Conservation (phyloP, 92 coral and sea anemone genomes). For the Siderastrea radians region DNA sequence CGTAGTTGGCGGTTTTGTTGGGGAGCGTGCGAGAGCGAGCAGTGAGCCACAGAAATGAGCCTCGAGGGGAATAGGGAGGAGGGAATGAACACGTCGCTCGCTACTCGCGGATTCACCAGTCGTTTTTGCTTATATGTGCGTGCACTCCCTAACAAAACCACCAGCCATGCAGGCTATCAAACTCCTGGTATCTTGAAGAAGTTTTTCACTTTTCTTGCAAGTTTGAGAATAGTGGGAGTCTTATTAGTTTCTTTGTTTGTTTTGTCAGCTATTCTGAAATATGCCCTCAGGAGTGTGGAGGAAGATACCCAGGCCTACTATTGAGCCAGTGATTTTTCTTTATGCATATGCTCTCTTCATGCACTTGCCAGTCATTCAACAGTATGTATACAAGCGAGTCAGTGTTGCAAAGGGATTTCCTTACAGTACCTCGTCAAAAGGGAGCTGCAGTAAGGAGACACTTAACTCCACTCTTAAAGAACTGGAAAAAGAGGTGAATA, state of each 20-base stretch:
- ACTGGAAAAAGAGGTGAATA: slow-evolving; percentile 69
- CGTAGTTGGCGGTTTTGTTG: too few relatives aligned
- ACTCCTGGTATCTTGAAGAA: too few relatives aligned
- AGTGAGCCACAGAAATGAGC: too few relatives aligned
- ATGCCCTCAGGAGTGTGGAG: slow-evolving; percentile 1
- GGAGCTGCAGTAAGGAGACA: slow-evolving; percentile 57
- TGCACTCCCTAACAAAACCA: too few relatives aligned
- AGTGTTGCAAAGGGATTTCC: slow-evolving; percentile 76
- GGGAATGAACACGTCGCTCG: too few relatives aligned
- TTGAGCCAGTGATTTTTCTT: slow-evolving; percentile 83
- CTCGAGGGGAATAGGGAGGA: too few relatives aligned
- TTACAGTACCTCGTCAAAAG: slow-evolving; percentile 34
- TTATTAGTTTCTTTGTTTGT: neutral
- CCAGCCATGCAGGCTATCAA: too few relatives aligned
- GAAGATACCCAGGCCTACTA: slow-evolving; percentile 43
- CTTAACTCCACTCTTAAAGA: slow-evolving; percentile 60
- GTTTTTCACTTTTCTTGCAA: too few relatives aligned
- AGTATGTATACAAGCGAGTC: slow-evolving; percentile 76
- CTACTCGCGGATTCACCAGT: too few relatives aligned
- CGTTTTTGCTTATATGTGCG: too few relatives aligned
- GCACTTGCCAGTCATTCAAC: slow-evolving; percentile 88
- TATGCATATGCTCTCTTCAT: slow-evolving; percentile 82
- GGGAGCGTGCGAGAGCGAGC: too few relatives aligned
- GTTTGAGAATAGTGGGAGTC: too few relatives aligned
- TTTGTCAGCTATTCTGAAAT: neutral